phyloP scores from a whole-genome alignment of 2,113 vertebrate genomes.

The Morone saxatilis region DNA sequence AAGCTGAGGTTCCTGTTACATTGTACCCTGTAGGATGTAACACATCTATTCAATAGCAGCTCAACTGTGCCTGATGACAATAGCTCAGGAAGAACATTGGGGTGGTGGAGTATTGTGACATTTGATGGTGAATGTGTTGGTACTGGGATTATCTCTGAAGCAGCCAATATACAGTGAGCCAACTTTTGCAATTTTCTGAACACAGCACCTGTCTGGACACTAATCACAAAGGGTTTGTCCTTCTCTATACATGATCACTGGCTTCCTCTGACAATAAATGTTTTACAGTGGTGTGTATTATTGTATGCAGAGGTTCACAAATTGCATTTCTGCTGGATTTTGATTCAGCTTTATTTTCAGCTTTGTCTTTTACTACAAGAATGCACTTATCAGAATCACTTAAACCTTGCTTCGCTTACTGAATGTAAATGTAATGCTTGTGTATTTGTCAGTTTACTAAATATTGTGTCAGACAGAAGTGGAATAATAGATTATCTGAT shows the following conservation, averaged over 20 bases:
- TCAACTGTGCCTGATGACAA: conserved; percentile 51
- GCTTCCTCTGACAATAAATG: conserved; percentile 24
- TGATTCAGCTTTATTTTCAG: not conserved
- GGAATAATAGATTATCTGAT: conserved; percentile 26
- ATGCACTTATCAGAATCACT: not conserved
- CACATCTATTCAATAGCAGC: conserved; percentile 60
- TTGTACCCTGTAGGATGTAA: conserved; percentile 57
- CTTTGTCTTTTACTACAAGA: not conserved
- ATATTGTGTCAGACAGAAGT: conserved; percentile 16
- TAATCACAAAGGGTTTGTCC: conserved; percentile 46
- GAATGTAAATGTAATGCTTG: not conserved
- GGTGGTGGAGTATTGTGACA: conserved; percentile 61
- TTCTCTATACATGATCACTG: conserved; percentile 26
- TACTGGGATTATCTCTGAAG: conserved; percentile 55
- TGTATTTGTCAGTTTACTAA: conserved; percentile 6
- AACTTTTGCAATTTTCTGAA: conserved; percentile 54
- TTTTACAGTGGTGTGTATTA: conserved; percentile 14
- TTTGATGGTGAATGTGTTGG: conserved; percentile 62
- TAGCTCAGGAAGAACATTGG: conserved; percentile 53
- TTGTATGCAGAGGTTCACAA: conserved; percentile 2
- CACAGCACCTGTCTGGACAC: conserved; percentile 45
- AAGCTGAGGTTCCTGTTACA: conserved; percentile 61
- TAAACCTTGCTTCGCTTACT: not conserved
- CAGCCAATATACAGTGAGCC: conserved; percentile 37
- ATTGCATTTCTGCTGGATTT: conserved; percentile 6